phyloP scores from a whole-genome alignment of 2,113 vertebrate genomes.

The Tachysurus vachellii region DNA sequence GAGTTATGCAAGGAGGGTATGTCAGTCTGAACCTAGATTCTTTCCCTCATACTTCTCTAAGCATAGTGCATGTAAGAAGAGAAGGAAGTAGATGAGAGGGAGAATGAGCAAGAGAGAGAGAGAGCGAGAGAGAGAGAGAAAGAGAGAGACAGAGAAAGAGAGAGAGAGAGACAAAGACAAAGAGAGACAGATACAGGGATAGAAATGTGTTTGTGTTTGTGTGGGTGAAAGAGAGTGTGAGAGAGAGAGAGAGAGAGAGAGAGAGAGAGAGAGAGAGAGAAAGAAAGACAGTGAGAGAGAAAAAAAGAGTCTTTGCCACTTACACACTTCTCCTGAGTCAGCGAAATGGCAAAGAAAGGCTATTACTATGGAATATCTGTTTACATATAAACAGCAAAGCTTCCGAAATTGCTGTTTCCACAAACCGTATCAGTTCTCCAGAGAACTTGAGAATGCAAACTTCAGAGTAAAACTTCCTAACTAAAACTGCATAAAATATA shows the following conservation, averaged over 20 bases:
- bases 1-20: background rate
- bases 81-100: background rate
- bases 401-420: slow-evolving; percentile 20
- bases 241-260: background rate
- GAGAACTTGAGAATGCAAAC: background rate
- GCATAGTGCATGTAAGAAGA: background rate
- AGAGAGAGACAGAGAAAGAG: background rate
- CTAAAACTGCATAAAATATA: no score
- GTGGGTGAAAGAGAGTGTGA: background rate
- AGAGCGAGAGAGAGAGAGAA: no score
- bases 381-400: slow-evolving; percentile 12
- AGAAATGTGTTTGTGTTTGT: no score
- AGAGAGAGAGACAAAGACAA: background rate
- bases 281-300: background rate
- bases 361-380: slow-evolving; percentile 7
- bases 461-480: background rate
- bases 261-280: slow-evolving; percentile 11
- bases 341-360: background rate
- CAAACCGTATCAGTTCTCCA: background rate
- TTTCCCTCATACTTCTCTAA: background rate
- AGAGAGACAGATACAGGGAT: background rate
- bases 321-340: slow-evolving; percentile 17
- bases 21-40: background rate
- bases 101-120: no score
- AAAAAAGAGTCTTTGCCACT: background rate